phyloP scores from a whole-genome alignment of 2,797 vertebrate genomes.

The Sciurus vulgaris region DNA sequence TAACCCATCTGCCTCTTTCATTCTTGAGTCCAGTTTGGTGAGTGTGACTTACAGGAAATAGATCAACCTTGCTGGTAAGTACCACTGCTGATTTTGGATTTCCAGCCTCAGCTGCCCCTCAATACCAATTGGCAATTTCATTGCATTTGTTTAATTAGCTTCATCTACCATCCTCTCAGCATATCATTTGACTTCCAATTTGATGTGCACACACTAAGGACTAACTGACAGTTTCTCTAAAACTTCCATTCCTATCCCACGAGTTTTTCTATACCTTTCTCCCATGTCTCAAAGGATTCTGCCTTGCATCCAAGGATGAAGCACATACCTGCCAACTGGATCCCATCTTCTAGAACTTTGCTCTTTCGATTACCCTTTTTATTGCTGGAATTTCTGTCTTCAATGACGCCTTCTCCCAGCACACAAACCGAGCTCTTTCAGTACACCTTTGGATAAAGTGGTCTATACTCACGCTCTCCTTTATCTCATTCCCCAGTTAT shows the following conservation, averaged over 20 bases:
- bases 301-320: neutral
- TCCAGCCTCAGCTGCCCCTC: neutral
- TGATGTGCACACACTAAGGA: neutral
- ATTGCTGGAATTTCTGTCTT: neutral
- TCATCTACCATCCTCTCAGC: neutral
- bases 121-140: neutral
- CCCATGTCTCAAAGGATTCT: neutral
- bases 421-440: neutral
- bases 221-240: neutral
- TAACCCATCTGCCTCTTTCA: conserved; percentile 30
- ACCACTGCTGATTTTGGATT: neutral
- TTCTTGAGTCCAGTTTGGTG: neutral
- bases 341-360: neutral
- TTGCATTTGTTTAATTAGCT: neutral
- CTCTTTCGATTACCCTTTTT: neutral
- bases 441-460: neutral
- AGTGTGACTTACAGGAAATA: neutral
- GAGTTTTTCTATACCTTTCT: neutral
- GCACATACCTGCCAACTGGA: neutral
- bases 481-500: neutral
- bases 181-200: neutral
- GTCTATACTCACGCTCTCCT: neutral
- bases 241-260: neutral
- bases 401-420: neutral
- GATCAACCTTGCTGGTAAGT: neutral